Conservation (phyloP, 2,113 vertebrate species). For the Motacilla alba region DNA sequence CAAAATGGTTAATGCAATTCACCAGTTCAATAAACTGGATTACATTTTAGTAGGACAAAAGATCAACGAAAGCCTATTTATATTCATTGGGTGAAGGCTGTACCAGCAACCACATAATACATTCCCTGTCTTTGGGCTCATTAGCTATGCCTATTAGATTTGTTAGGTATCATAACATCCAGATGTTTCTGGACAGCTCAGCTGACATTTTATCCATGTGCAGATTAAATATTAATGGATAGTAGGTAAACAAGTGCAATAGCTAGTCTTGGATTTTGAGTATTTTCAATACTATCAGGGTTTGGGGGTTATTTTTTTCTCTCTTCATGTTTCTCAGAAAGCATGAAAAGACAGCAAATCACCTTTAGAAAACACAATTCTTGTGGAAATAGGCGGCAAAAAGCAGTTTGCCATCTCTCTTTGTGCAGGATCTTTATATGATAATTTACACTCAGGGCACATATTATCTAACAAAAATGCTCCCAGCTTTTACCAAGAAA, state of each 20-base stretch:
- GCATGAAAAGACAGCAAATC: neutral
- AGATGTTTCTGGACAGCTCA: constrained; percentile 71
- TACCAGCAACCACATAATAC: constrained; percentile 65
- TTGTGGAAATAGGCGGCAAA: neutral
- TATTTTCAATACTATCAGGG: neutral
- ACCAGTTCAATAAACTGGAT: constrained; percentile 74
- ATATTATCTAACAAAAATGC: neutral
- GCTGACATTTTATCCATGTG: constrained; percentile 47
- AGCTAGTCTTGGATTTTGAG: neutral
- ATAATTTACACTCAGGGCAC: neutral
- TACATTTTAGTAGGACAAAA: constrained; percentile 76
- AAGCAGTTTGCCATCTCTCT: neutral
- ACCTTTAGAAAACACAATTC: neutral
- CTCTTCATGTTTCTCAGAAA: neutral
- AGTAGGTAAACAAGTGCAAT: constrained; percentile 26
- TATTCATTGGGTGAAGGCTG: constrained; percentile 73
- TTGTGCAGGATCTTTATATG: neutral
- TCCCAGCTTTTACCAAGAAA: neutral
- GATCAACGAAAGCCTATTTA: constrained; percentile 71
- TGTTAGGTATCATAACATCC: constrained; percentile 65
- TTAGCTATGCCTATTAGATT: constrained; percentile 70
- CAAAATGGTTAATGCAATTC: constrained; percentile 75
- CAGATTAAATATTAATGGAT: constrained; percentile 59
- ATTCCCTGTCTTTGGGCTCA: constrained; percentile 65
- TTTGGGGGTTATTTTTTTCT: neutral